A percentile compares a stretch with the other conserved stretches of the same genome.
These are phyloP conservation scores for Sebastolobus altivelis DNA, from an alignment of 2,797 vertebrate species.

Conservation along the genomic window DNA sequence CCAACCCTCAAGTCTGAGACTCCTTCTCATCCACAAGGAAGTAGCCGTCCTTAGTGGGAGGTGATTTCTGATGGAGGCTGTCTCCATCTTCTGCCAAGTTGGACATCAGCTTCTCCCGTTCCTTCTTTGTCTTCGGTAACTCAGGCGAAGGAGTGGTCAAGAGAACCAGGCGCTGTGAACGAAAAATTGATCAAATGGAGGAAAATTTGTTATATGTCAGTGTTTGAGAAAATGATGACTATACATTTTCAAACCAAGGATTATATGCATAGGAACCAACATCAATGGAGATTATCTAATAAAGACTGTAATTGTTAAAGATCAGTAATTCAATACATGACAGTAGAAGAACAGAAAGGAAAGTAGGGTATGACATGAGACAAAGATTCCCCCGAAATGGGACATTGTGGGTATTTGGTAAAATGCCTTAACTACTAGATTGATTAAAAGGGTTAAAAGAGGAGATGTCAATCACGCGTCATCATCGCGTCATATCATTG, in stretches of 20 bases:
- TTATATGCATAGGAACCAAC: too few relatives aligned
- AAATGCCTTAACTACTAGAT: background rate
- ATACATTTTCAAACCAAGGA: too few relatives aligned
- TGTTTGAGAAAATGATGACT: too few relatives aligned
- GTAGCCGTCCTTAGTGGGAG: slow-evolving; percentile 78
- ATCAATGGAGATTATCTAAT: too few relatives aligned
- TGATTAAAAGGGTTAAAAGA: too few relatives aligned
- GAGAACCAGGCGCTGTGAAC: slow-evolving; percentile 69
- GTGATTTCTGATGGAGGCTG: slow-evolving; percentile 65
- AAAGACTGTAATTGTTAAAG: too few relatives aligned
- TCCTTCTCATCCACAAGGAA: slow-evolving; percentile 82
- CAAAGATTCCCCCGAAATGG: too few relatives aligned
- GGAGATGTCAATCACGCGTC: too few relatives aligned
- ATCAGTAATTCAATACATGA: background rate
- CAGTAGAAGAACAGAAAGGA: background rate
- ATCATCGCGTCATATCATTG: too few relatives aligned
- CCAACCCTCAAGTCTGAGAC: slow-evolving; percentile 56
- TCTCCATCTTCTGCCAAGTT: slow-evolving; percentile 73
- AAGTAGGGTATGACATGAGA: too few relatives aligned
- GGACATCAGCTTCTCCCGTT: slow-evolving; percentile 79
- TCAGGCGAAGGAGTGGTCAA: slow-evolving; percentile 81
- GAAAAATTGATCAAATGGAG: background rate
- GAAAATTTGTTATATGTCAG: too few relatives aligned
- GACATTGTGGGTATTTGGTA: background rate
- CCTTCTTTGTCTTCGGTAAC: slow-evolving; percentile 79